These are phyloP conservation scores for Lordiphosa andalusiaca DNA, from an alignment of 2,888 invertebrate genomes.

Conservation along the genomic window DNA sequence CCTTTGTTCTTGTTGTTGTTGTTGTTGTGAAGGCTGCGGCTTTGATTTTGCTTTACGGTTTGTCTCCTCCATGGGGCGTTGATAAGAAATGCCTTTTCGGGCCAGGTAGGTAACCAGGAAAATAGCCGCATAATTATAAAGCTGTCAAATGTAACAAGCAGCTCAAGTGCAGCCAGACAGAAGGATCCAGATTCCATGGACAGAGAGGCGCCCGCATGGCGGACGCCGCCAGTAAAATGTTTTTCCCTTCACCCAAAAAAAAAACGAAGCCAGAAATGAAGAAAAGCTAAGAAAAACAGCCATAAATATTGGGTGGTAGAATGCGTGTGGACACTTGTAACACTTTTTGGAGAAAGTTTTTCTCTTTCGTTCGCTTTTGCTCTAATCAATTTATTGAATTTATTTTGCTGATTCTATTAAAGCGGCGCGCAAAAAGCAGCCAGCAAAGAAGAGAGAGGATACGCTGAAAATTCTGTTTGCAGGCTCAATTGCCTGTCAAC, in stretches of 20 bases:
- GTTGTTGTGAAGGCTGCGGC: no score
- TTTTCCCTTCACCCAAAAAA: conserved; percentile 8
- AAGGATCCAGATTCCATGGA: conserved; percentile 12
- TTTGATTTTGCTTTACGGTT: not conserved
- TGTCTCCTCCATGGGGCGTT: not conserved
- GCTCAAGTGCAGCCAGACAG: conserved; percentile 44
- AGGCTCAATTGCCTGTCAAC: conserved; percentile 59
- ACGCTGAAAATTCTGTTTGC: conserved; percentile 44
- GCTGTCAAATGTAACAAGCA: conserved; percentile 39
- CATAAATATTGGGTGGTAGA: conserved; percentile 18
- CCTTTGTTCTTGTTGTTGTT: no score
- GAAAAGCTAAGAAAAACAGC: conserved; percentile 39
- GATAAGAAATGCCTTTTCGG: no score
- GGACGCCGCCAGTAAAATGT: conserved; percentile 60
- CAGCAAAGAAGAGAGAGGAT: conserved; percentile 36
- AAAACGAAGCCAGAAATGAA: conserved; percentile 2
- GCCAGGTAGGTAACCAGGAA: not conserved
- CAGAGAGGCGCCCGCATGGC: conserved; percentile 65
- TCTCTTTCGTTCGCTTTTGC: conserved; percentile 8
- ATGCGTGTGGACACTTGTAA: conserved; percentile 41
- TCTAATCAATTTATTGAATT: conserved; percentile 72
- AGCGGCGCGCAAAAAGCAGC: conserved; percentile 50
- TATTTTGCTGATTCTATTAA: conserved; percentile 68
- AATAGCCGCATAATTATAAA: conserved; percentile 40
- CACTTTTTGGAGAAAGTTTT: conserved; percentile 36